These are phyloP conservation scores for Stegana nigrithorax DNA, from an alignment of 2,888 invertebrate species.

Conservation along the genomic window DNA sequence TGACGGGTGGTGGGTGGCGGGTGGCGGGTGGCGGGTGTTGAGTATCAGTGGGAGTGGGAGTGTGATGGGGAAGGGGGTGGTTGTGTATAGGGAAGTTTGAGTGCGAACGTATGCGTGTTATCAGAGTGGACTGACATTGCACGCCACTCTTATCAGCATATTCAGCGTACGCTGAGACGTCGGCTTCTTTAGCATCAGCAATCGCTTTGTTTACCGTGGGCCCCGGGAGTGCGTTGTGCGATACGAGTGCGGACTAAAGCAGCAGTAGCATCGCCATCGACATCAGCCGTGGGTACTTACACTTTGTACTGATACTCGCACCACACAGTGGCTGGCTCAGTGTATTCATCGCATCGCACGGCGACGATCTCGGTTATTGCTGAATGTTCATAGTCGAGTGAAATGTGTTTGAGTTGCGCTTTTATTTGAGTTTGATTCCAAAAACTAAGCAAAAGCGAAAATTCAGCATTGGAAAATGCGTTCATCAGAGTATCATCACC, in stretches of 20 bases:
- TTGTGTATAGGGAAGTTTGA: too few species aligned
- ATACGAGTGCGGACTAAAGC: not conserved
- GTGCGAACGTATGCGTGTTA: not conserved
- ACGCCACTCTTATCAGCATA: slow-evolving; percentile 29
- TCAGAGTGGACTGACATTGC: slow-evolving; percentile 33
- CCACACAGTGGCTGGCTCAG: not conserved
- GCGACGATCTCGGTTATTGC: not conserved
- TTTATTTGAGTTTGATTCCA: slow-evolving; percentile 2
- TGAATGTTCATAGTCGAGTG: not conserved
- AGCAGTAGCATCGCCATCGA: slow-evolving; percentile 31
- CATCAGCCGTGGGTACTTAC: too few species aligned
- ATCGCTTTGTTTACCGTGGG: slow-evolving; percentile 9
- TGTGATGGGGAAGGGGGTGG: too few species aligned
- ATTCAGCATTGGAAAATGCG: not conserved
- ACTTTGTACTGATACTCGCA: too few species aligned
- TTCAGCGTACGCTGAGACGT: slow-evolving; percentile 28
- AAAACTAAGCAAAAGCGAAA: not conserved
- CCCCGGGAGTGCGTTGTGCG: too few species aligned
- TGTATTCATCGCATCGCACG: not conserved
- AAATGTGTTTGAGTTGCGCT: slow-evolving; percentile 13
- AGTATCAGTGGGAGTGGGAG: too few species aligned
- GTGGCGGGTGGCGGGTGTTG: too few species aligned
- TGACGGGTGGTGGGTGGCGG: too few species aligned
- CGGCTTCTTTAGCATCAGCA: not conserved
- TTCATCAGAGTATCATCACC: not conserved